phyloP scores from a whole-genome alignment of 2,797 vertebrate genomes.

The Anguilla megastoma region DNA sequence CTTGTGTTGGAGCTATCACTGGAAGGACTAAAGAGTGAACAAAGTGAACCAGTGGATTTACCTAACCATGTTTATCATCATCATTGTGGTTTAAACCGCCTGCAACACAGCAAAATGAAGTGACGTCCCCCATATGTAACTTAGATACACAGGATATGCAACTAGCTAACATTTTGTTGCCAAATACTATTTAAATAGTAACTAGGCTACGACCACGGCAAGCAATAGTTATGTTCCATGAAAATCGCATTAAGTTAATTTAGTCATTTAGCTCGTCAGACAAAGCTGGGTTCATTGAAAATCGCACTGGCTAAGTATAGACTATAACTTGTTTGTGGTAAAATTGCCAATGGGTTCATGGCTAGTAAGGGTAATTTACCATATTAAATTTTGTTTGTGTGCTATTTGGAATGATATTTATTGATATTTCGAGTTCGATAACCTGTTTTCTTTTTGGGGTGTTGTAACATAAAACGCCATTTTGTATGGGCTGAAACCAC shows the following conservation, averaged over 20 bases:
- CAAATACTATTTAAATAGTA: too few relatives aligned
- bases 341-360: neutral
- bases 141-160: neutral
- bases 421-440: neutral
- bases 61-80: constrained; percentile 24
- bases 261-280: neutral
- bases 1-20: constrained; percentile 36
- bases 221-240: neutral
- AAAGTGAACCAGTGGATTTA: constrained; percentile 40
- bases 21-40: constrained; percentile 37
- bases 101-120: constrained; percentile 9
- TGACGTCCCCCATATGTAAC: neutral
- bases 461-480: constrained; percentile 40
- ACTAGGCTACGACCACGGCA: neutral
- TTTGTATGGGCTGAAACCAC: constrained; percentile 38
- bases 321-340: neutral
- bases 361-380: neutral
- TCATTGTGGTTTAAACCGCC: neutral
- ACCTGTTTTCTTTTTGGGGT: neutral
- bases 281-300: neutral
- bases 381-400: neutral
- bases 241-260: neutral
- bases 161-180: neutral
- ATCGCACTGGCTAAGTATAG: neutral
- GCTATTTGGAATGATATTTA: neutral